phyloP scores from a whole-genome alignment of 2,113 vertebrate genomes.

The Stomatorhinus ivindoensis region DNA sequence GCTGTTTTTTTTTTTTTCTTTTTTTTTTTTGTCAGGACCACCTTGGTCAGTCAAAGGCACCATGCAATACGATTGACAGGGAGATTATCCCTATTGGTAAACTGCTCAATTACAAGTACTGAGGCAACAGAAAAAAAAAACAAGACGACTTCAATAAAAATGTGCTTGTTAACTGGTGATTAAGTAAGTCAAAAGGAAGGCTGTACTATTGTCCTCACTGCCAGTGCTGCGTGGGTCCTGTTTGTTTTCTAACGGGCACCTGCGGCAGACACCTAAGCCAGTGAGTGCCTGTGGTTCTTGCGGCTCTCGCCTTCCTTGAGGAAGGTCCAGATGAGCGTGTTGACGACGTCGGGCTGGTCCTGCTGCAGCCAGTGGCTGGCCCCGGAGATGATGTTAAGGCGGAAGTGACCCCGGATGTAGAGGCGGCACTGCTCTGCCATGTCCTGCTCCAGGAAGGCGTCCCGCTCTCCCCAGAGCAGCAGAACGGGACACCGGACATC shows the following conservation, averaged over 20 bases:
- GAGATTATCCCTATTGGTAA: slow-evolving; percentile 53
- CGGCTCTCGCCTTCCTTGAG: slow-evolving; percentile 83
- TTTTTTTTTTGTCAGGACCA: slow-evolving; percentile 37
- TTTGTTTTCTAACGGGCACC: slow-evolving; percentile 28
- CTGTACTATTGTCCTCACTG: slow-evolving; percentile 37
- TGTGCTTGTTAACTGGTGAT: slow-evolving; percentile 51
- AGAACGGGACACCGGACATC: slow-evolving; percentile 81
- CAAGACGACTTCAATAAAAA: slow-evolving; percentile 38
- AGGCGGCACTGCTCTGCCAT: slow-evolving; percentile 89
- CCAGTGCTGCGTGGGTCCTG: slow-evolving; percentile 47
- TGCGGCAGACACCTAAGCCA: slow-evolving; percentile 33
- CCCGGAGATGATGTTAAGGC: slow-evolving; percentile 87
- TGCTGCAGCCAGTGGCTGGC: slow-evolving; percentile 97
- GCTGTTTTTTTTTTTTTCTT: background rate
- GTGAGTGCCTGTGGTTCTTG: slow-evolving; percentile 64
- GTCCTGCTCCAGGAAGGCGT: slow-evolving; percentile 87
- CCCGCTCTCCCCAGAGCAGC: slow-evolving; percentile 88
- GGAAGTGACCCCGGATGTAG: slow-evolving; percentile 88
- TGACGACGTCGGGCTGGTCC: slow-evolving; percentile 93
- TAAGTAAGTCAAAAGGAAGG: slow-evolving; percentile 51
- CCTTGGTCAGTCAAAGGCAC: slow-evolving; percentile 73
- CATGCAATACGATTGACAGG: slow-evolving; percentile 72
- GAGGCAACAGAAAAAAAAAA: slow-evolving; percentile 52
- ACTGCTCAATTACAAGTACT: slow-evolving; percentile 55
- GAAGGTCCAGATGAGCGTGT: slow-evolving; percentile 97